Base-by-base conservation (phyloP, 2,888 invertebrate species). In the Lasioglossum oenotherae region DNA sequence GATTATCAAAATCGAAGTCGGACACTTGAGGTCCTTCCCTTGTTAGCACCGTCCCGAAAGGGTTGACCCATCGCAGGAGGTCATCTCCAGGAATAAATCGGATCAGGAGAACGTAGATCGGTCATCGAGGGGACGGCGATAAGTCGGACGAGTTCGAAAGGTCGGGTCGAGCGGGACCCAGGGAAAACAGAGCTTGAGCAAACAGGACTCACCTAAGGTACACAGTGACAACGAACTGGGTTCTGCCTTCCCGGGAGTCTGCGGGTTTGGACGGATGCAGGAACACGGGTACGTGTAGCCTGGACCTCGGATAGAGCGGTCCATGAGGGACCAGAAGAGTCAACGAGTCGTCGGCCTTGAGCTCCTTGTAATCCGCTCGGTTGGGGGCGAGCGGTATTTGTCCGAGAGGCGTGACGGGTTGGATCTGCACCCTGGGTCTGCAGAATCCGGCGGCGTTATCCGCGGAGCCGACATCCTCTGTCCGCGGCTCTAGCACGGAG, bases 251-350 rank as follows among this genome's bases (percentile, higher is more conserved):
- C 0, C 89, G 89, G 16, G 89, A 77, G 60, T 93, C 94, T 49
- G 92, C 90, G n/a, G 88, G 82, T 12, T 93, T 92, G 72, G 93
- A 92, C 81, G 97, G 97, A 87, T 97, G 97, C 83, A 99, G 96
- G 93, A 98, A 98, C 49, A 98, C 98, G 1, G 99, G 99, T 41
- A 99, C 97, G 95, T 99, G 98, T 91, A 99, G 96, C 93, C 98
- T 97, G 53, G 98, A 98, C 93, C 98, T 97, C 4, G 99, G 99
- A 95, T 98, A 98, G 27, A 99, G 96, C 0, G 98, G 98, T 77
- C 98, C 98, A 93, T 98, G 97, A 0, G 99, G 99, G 79, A 99
- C 96, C 82, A 99, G 96, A 89, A 99, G 97, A 1, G 98, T 97
- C 41, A 99, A 96, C 83, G 98, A 97, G 85, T 98, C 98, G 90